Conservation (phyloP, 2,113 vertebrate genomes). For the Malurus alboscapulatus region DNA sequence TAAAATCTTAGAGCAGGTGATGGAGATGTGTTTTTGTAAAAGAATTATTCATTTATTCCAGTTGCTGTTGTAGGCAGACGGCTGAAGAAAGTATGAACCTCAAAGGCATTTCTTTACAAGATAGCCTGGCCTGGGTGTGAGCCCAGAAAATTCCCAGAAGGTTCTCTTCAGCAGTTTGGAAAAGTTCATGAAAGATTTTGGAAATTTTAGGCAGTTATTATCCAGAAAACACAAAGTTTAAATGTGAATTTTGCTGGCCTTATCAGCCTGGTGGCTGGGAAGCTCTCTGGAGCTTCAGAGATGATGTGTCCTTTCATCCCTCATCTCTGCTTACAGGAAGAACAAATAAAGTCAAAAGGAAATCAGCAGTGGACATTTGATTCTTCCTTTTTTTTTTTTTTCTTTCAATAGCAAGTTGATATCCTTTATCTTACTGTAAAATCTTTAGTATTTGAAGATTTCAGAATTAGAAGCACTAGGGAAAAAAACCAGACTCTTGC, state of each 20-base stretch:
- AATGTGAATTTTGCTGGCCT: not conserved
- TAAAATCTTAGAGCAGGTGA: too few species aligned
- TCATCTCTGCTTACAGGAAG: not conserved
- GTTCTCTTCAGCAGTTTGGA: not conserved
- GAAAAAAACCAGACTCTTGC: not conserved
- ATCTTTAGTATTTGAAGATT: not conserved
- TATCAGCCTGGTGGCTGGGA: not conserved
- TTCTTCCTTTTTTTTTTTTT: not conserved
- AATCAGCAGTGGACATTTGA: not conserved
- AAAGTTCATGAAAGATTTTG: not conserved
- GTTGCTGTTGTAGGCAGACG: not conserved
- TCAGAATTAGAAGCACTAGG: not conserved
- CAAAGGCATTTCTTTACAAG: not conserved
- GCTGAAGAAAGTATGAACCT: not conserved
- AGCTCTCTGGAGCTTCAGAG: not conserved
- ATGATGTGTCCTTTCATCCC: not conserved
- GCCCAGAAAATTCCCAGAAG: not conserved
- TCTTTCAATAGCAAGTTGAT: not conserved
- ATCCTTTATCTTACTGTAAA: not conserved
- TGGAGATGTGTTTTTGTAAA: not conserved
- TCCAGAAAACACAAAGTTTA: not conserved
- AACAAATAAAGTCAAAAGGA: not conserved
- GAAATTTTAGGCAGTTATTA: not conserved
- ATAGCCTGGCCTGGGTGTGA: not conserved
- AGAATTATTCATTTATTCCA: not conserved